phyloP scores from a whole-genome alignment of 1,140 invertebrate genomes.

The Heliconius hewitsoni region DNA sequence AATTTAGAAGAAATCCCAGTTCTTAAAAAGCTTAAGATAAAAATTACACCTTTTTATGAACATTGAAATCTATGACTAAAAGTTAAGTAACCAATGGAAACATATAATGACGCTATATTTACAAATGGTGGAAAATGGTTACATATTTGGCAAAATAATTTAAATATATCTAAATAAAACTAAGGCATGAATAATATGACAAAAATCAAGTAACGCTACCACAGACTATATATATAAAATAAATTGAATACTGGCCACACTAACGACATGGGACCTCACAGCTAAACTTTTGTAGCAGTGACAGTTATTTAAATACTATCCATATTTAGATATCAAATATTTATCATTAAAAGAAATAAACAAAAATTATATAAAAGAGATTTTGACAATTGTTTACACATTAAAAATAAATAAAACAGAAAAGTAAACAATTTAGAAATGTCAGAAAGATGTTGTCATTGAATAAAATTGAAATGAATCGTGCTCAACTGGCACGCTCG shows the following conservation, averaged over 20 bases:
- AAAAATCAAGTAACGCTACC: constrained; percentile 27
- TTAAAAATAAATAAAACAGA: neutral
- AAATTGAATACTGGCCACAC: constrained; percentile 37
- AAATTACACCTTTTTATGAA: constrained; percentile 48
- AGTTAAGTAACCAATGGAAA: constrained; percentile 57
- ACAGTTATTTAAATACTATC: neutral
- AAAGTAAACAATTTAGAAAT: neutral
- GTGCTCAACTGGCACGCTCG: too few relatives aligned
- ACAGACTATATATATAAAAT: constrained; percentile 1
- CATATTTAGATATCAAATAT: neutral
- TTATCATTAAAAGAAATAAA: neutral
- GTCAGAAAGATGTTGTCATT: constrained; percentile 30
- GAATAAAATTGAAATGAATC: constrained; percentile 19
- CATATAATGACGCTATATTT: constrained; percentile 63
- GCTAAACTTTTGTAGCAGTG: neutral
- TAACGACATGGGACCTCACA: neutral
- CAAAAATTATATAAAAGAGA: neutral
- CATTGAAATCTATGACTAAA: constrained; percentile 56
- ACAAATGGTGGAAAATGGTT: constrained; percentile 61
- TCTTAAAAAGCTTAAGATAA: constrained; percentile 48
- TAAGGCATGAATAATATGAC: constrained; percentile 47
- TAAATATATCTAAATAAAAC: constrained; percentile 62
- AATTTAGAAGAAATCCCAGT: constrained; percentile 51
- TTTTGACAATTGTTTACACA: neutral
- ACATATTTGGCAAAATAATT: constrained; percentile 78